Conservation (phyloP, 2,888 invertebrate genomes). For the Lasioglossum calceatum region DNA sequence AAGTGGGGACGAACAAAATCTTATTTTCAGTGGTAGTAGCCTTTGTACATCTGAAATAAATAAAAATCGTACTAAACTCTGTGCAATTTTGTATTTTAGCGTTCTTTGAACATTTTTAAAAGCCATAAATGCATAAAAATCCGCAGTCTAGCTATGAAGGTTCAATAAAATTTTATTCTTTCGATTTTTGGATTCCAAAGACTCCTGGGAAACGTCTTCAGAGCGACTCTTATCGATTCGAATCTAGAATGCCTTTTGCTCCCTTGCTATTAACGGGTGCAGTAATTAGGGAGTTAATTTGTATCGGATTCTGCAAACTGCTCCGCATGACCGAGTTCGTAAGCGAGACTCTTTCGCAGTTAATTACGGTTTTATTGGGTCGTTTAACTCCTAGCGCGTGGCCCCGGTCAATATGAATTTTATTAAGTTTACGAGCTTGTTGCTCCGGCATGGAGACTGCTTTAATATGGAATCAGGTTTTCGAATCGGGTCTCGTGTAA, state of each 20-base stretch:
- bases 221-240: slow-evolving; percentile 2
- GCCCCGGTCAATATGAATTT: neutral
- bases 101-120: too few species aligned
- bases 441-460: slow-evolving; percentile 24
- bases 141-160: too few species aligned
- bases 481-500: neutral
- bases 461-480: neutral
- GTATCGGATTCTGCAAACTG: slow-evolving; percentile 6
- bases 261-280: slow-evolving; percentile 23
- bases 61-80: too few species aligned
- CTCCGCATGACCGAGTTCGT: neutral
- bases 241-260: neutral
- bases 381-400: neutral
- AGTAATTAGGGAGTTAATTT: slow-evolving; percentile 42
- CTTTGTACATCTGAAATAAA: too few species aligned
- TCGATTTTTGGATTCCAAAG: neutral
- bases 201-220: neutral
- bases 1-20: too few species aligned
- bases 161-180: neutral
- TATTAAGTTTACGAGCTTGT: slow-evolving; percentile 10
- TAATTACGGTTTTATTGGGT: slow-evolving; percentile 35
- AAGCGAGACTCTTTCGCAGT: slow-evolving; percentile 6
- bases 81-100: too few species aligned
- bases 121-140: too few species aligned
- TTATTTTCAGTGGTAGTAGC: too few species aligned